phyloP scores from a whole-genome alignment of 2,113 vertebrate species.

The cat (Felis catus) region DNA sequence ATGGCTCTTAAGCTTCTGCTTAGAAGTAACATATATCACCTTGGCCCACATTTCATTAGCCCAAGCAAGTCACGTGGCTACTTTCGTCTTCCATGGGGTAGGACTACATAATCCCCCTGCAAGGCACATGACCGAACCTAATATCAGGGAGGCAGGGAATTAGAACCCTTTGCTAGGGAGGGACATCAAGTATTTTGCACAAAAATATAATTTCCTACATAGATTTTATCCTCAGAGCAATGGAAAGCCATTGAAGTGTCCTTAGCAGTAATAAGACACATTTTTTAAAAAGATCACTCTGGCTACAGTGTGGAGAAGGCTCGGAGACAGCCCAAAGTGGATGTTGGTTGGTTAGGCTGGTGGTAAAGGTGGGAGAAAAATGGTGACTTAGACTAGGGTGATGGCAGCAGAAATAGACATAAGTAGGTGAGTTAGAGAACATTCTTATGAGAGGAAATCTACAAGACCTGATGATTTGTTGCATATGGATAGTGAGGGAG shows the following conservation, averaged over 20 bases:
- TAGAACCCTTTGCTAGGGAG: neutral
- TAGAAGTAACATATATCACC: neutral
- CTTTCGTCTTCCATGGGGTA: neutral
- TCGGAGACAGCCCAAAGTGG: neutral
- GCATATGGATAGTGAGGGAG: neutral
- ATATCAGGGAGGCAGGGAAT: neutral
- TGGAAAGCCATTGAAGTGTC: neutral
- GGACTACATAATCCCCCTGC: neutral
- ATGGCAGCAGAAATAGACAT: neutral
- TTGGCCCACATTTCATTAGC: neutral
- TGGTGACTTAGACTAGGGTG: neutral
- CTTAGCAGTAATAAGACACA: neutral
- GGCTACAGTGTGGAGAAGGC: neutral
- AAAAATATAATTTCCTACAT: neutral
- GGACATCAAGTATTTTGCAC: neutral
- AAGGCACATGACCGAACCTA: neutral
- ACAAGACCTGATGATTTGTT: neutral
- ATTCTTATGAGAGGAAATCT: neutral
- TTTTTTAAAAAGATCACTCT: neutral
- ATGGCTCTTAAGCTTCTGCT: neutral
- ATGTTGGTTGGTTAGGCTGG: neutral
- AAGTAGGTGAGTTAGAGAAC: neutral
- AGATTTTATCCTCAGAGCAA: neutral
- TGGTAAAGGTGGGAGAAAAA: neutral
- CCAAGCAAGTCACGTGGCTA: neutral